Evolutionary conservation across 2,113 vertebrate species (phyloP).

Genomic region (Passer montanus): DNA sequence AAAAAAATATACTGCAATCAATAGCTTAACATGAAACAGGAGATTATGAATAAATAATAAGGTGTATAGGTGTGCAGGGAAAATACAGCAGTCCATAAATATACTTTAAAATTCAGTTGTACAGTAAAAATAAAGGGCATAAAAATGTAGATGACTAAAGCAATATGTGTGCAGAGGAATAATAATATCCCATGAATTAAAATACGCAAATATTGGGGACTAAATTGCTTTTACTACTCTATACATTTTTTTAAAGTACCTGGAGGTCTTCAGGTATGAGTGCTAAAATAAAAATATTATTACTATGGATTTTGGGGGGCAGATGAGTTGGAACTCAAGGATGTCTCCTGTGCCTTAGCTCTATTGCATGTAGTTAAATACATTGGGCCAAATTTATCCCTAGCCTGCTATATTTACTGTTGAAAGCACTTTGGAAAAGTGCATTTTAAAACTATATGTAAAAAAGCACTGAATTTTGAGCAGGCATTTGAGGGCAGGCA

Average conservation of each 20-base stretch:
- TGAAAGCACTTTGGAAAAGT: conserved; percentile 34
- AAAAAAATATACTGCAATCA: background rate
- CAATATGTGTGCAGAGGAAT: conserved; percentile 55
- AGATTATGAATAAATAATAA: conserved; percentile 55
- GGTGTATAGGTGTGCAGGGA: conserved; percentile 24
- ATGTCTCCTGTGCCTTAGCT: background rate
- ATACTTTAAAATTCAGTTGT: conserved; percentile 14
- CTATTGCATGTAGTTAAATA: background rate
- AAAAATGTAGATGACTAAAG: conserved; percentile 61
- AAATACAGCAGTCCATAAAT: conserved; percentile 51
- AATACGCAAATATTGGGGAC: conserved; percentile 26
- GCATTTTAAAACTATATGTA: conserved; percentile 17
- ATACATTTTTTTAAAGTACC: conserved; percentile 53
- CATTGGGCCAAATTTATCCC: conserved; percentile 49
- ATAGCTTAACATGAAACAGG: conserved; percentile 6
- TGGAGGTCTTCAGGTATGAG: conserved; percentile 47
- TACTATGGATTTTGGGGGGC: conserved; percentile 46
- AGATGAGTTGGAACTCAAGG: conserved; percentile 27
- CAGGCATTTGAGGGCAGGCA: background rate
- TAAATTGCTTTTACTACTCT: conserved; percentile 60
- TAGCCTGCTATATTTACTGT: conserved; percentile 13
- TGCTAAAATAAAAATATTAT: conserved; percentile 61
- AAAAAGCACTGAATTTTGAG: conserved; percentile 34
- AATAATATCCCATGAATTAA: conserved; percentile 50
- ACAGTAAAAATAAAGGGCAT: conserved; percentile 39